Evolutionary conservation across 2,113 vertebrate genomes (phyloP).

Genomic region (Heterochromis multidens): DNA sequence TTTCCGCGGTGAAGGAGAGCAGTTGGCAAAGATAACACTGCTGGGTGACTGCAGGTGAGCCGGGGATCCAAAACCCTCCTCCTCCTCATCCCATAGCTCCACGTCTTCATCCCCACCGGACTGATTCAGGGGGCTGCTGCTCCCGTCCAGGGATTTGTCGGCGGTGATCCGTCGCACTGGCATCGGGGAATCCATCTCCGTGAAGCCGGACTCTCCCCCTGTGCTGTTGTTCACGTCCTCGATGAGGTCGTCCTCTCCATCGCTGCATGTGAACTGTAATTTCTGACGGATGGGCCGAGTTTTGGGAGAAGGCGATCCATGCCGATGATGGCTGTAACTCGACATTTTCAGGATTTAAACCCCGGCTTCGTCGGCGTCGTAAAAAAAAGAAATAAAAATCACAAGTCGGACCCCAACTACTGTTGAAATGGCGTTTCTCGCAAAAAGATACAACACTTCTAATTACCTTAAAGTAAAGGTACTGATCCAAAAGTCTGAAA

Average conservation of each 20-base stretch:
- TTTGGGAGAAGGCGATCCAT: constrained; percentile 62
- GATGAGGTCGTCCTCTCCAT: constrained; percentile 85
- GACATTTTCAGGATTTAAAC: constrained; percentile 66
- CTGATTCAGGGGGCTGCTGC: constrained; percentile 67
- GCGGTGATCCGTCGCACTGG: constrained; percentile 65
- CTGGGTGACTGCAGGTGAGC: constrained; percentile 78
- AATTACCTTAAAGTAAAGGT: constrained; percentile 24
- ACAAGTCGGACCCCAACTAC: background rate
- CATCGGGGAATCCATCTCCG: constrained; percentile 88
- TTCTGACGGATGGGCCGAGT: constrained; percentile 81
- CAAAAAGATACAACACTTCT: background rate
- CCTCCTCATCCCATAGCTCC: constrained; percentile 85
- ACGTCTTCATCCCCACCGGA: constrained; percentile 78
- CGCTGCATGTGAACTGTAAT: constrained; percentile 81
- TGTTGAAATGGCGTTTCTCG: background rate
- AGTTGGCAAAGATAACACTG: constrained; percentile 69
- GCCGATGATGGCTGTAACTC: constrained; percentile 68
- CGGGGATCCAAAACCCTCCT: constrained; percentile 81
- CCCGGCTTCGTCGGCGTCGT: background rate
- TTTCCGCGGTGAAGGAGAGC: constrained; percentile 80
- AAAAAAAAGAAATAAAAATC: background rate
- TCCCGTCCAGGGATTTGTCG: constrained; percentile 63
- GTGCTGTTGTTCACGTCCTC: constrained; percentile 90
- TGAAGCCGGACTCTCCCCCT: constrained; percentile 91
- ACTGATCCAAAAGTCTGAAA: background rate